Evolutionary conservation across 2,797 vertebrate species (phyloP).

Genomic region (Pristis pectinata): DNA sequence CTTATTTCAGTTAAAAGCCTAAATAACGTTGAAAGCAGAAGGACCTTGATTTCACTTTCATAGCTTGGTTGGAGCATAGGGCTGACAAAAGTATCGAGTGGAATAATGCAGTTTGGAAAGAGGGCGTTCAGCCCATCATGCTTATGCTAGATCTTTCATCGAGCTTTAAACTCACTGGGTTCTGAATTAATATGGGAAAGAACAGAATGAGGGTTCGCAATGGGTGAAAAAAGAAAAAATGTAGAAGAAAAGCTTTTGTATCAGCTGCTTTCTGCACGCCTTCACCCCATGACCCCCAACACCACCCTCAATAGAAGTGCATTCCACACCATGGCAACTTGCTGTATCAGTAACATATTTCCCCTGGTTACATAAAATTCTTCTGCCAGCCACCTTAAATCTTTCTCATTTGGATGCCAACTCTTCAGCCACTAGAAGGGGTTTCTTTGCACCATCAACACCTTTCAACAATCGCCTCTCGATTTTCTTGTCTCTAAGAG

Average conservation of each 20-base stretch:
- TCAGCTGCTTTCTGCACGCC: no score
- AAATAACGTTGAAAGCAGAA: not conserved
- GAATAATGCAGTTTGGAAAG: not conserved
- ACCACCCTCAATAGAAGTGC: not conserved
- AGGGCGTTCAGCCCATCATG: not conserved
- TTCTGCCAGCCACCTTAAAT: not conserved
- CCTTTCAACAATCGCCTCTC: not conserved
- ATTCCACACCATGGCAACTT: not conserved
- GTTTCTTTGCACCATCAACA: not conserved
- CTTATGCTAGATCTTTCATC: not conserved
- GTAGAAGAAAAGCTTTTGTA: not conserved
- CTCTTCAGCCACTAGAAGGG: not conserved
- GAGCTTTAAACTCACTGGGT: not conserved
- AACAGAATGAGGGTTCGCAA: not conserved
- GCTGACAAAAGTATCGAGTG: not conserved
- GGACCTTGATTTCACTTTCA: not conserved
- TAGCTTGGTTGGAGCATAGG: not conserved
- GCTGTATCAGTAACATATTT: not conserved
- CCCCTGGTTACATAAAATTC: not conserved
- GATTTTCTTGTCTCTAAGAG: not conserved
- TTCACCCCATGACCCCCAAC: not conserved
- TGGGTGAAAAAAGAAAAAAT: no score
- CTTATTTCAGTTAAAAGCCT: constrained; percentile 3
- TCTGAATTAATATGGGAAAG: not conserved
- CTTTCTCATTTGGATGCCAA: not conserved